Percentiles rank a stretch among this genome's conserved stretches.
Conservation (phyloP, 30 jellyfish, hydroid and myxozoan genomes). For the Aurelia aurita complex sp. Pacific region DNA sequence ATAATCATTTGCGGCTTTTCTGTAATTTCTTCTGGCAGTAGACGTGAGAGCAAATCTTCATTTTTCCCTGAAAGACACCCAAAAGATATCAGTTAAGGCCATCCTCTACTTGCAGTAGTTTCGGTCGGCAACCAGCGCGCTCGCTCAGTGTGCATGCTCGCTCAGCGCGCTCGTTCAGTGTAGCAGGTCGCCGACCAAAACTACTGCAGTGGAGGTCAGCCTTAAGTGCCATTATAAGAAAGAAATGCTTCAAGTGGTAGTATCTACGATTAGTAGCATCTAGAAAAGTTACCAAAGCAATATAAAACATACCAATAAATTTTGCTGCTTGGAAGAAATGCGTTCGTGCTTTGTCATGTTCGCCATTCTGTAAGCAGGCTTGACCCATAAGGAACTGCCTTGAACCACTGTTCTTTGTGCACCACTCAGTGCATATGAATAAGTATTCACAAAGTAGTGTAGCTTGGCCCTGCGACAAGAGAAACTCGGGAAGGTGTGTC, state of each 20-base stretch:
- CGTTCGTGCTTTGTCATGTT: constrained; percentile 75
- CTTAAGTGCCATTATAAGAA: no score
- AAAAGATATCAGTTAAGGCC: background rate
- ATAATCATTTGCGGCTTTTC: constrained; percentile 41
- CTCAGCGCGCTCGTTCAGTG: no score
- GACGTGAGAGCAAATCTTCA: constrained; percentile 20
- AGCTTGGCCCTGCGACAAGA: constrained; percentile 84
- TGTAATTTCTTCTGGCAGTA: constrained; percentile 16
- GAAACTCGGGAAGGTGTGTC: constrained; percentile 81
- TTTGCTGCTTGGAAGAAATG: constrained; percentile 72
- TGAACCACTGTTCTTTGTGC: constrained; percentile 71
- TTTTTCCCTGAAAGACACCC: constrained; percentile 19
- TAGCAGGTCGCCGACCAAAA: no score
- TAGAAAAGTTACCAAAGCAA: no score
- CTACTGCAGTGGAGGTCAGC: no score
- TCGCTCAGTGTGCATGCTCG: no score
- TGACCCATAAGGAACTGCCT: constrained; percentile 75
- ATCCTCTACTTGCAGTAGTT: no score
- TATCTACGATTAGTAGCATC: no score
- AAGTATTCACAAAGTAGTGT: constrained; percentile 64
- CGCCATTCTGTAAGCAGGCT: constrained; percentile 82
- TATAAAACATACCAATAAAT: constrained; percentile 69
- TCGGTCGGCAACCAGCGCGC: no score
- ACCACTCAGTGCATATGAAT: constrained; percentile 70
- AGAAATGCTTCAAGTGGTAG: no score